Evolutionary conservation across 2,797 vertebrate genomes (phyloP).

Genomic region (Myotis myotis): DNA sequence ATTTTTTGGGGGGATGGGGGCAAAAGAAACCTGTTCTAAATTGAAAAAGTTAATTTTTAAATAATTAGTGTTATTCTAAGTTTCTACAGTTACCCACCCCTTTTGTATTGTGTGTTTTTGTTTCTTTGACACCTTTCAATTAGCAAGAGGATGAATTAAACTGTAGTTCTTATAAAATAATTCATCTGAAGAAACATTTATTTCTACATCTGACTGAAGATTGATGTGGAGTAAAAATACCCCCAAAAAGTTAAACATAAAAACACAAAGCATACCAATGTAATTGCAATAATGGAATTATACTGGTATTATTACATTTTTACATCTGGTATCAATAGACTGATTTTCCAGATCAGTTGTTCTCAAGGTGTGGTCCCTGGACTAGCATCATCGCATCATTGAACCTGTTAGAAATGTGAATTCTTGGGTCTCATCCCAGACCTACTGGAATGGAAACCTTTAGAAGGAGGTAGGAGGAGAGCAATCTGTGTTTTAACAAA

Average conservation of each 20-base stretch:
- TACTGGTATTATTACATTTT: slow-evolving; percentile 51
- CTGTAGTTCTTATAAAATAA: slow-evolving; percentile 45
- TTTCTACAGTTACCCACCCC: background rate
- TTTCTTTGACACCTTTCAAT: background rate
- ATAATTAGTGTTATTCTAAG: background rate
- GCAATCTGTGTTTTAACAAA: background rate
- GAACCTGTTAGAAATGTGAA: background rate
- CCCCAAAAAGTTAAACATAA: background rate
- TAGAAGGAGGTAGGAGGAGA: background rate
- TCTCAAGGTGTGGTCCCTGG: slow-evolving; percentile 47
- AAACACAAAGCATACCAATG: background rate
- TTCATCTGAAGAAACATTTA: background rate
- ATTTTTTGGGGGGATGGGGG: background rate
- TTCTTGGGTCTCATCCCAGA: background rate
- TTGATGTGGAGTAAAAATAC: background rate
- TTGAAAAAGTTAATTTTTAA: slow-evolving; percentile 11
- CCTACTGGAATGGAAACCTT: background rate
- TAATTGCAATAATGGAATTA: background rate
- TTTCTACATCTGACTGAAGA: slow-evolving; percentile 12
- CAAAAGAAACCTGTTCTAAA: slow-evolving; percentile 7
- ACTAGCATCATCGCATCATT: slow-evolving; percentile 50
- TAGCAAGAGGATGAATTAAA: background rate
- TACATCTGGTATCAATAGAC: slow-evolving; percentile 73
- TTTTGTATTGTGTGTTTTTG: background rate
- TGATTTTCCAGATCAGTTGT: slow-evolving; percentile 39